These are phyloP conservation scores for Drosophila phalerata DNA, from an alignment of 2,888 invertebrate genomes.

Conservation along the genomic window DNA sequence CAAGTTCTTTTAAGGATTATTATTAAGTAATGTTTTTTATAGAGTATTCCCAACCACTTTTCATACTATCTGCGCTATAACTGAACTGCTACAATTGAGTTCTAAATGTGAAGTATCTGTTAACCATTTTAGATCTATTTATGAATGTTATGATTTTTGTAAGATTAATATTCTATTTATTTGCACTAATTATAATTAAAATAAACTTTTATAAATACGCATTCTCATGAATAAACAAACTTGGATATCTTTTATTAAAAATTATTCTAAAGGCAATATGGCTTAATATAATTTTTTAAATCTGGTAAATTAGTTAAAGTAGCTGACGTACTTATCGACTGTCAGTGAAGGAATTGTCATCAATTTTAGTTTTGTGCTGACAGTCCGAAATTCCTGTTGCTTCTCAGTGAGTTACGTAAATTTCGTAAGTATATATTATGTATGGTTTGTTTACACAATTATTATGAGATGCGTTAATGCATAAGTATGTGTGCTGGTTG, in stretches of 20 bases:
- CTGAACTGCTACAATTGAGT: background rate
- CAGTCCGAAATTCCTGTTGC: background rate
- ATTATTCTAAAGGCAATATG: background rate
- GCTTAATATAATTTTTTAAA: too few species aligned
- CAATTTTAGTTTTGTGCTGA: background rate
- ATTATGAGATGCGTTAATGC: slow-evolving; percentile 5
- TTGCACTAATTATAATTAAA: background rate
- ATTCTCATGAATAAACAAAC: background rate
- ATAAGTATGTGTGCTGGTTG: background rate
- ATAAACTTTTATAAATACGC: background rate
- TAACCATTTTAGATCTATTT: background rate
- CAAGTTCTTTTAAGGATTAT: background rate
- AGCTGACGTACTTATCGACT: background rate
- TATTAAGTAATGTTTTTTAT: background rate
- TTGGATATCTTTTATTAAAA: background rate
- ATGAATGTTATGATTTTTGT: slow-evolving; percentile 1
- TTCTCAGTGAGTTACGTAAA: background rate
- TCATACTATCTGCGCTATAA: background rate
- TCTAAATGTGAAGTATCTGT: background rate
- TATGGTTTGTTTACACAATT: slow-evolving; percentile 20
- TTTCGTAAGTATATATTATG: background rate
- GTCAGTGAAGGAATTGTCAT: background rate
- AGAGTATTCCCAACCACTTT: background rate
- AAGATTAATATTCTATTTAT: background rate
- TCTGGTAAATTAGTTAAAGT: background rate